Evolutionary conservation across 2,113 vertebrate genomes (phyloP), one percentile per base, ranked within the genome.

Genomic region (Muntiacus reevesi): DNA sequence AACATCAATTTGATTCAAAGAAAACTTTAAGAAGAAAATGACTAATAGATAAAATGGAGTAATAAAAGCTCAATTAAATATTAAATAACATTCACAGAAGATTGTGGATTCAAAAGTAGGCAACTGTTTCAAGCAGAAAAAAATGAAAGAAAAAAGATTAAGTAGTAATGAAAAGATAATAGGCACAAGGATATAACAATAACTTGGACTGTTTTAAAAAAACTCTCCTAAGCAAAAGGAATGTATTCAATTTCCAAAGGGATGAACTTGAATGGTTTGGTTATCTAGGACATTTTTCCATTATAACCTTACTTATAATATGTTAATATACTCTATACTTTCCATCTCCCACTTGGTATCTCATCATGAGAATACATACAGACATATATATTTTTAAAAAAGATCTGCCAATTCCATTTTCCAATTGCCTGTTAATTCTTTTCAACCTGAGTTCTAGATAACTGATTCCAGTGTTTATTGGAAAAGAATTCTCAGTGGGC

Each of bases 21-120:
- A 87, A 59, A 27, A 71, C 91, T 94, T 92, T 89, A 83, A 95
- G 81, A 97, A 54, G 81, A 95, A 97, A 93, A 60, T 89, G 40
- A 76, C 52, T 71, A 55, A 36, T 74, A 93, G 78, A 85, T 71
- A 33, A 96, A 93, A 95, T 27, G 5, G 23, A 94, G 17, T 50
- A 6, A 6, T 95, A 52, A 93, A 86, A 92, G 23, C 43, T 64
- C 36, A 96, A 25, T 91, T 82, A 97, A 95, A 96, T 91, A 87
- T 95, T 90, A 91, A 78, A 54, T 33, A 97, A 84, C 33, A 4
- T 14, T 71, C 36, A 81, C 16, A 87, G 33, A 89, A 25, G 27
- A 91, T 50, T 93, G n/a, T 15, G 14, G 57, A 52, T 97, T 95
- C 47, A 67, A 89, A 94, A 97, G n/a, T 45, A 84, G 36, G 19